phyloP scores from a whole-genome alignment of 1,140 invertebrate species.

The Agrilus planipennis region DNA sequence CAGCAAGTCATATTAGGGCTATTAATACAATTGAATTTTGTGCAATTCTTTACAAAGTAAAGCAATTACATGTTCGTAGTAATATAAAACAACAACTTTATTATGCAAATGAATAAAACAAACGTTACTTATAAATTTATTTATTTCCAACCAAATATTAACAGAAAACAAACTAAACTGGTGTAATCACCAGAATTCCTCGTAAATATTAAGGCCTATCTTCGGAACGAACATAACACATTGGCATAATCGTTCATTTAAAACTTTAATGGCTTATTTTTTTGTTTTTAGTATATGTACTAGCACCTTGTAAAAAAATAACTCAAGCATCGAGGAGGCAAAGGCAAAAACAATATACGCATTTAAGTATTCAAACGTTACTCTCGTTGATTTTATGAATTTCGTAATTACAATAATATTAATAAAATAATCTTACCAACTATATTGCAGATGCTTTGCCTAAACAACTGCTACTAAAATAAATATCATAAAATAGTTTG shows the following conservation, averaged over 20 bases:
- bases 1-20: no score
- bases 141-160: constrained; percentile 11
- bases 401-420: background rate
- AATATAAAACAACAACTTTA: no score
- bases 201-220: constrained; percentile 8
- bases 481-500: constrained; percentile 5
- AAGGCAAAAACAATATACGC: constrained; percentile 5
- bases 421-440: background rate
- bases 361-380: constrained; percentile 2
- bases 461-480: constrained; percentile 6
- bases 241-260: background rate
- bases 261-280: no score
- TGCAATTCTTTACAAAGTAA: no score
- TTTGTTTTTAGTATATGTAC: constrained; percentile 4
- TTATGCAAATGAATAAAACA: no score
- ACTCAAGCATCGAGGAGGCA: constrained; percentile 1
- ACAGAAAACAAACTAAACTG: constrained; percentile 10
- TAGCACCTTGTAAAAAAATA: constrained; percentile 4
- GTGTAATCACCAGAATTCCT: constrained; percentile 1
- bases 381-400: background rate
- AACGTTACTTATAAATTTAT: no score
- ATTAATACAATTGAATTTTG: no score
- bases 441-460: constrained; percentile 7
- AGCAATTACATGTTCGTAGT: no score
- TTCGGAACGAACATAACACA: constrained; percentile 3